Evolutionary conservation across 2,113 vertebrate genomes (phyloP), one percentile per base, ranked within the genome.

Genomic region (Spheniscus mendiculus): DNA sequence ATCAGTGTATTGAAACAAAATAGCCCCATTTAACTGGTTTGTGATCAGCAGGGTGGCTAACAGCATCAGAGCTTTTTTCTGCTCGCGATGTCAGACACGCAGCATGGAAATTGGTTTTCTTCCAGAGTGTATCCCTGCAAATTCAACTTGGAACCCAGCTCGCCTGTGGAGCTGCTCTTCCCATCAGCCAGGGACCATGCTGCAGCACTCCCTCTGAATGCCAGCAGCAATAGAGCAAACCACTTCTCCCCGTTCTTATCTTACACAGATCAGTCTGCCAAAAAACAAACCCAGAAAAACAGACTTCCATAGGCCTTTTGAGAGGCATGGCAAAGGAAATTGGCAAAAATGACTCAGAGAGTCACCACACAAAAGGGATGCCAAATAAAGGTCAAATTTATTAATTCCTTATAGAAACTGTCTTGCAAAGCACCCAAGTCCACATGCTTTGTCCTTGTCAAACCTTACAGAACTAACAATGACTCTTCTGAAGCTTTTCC

Each of bases 171-270:
- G 56, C 62, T 82, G 61, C 66, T 88, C 42, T 17, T 63, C 32
- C 50, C 10, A 1, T 22, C 2, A 0, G n/a, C 49, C 44, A 56
- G 23, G 11, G 52, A 30, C 23, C 2, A 0, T 4, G 18, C 55
- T 44, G 36, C 45, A 70, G 56, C 0, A 0, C 29, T 94, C 69
- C 32, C 52, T 36, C 38, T n/a, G 47, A 84, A 63, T 0, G 0
- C 30, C 73, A 80, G 61, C 30, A 49, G 52, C 30, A 80, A 20
- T 56, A 56, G 36, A 18, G 44, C 78, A 76, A 84, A 14, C 13
- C 65, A n/a, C 52, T 32, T 88, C 66, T 73, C 53, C 40, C 32
- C 11, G 36, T 11, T 38, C 11, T 1, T 55, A 44, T 25, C 74
- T 45, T n/a, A 23, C 23, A 76, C 5, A 4, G 5, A 82, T 81